Evolutionary conservation across 64 coral and sea anemone species (phyloP).

Genomic region (Porites lutea): DNA sequence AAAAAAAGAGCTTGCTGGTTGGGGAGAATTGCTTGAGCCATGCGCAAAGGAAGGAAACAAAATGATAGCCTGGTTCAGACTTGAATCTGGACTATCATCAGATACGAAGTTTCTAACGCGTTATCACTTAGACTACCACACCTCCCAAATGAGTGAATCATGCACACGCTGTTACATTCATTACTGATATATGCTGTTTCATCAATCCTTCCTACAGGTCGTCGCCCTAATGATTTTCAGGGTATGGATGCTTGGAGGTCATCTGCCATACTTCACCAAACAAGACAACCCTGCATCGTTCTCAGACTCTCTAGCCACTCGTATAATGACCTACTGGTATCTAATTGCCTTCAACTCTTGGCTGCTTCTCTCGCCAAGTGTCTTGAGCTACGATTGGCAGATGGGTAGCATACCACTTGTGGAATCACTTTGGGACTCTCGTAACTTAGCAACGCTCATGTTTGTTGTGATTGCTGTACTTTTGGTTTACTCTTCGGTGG

Average conservation of each 20-base stretch:
- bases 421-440: slow-evolving; percentile 70
- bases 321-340: slow-evolving; percentile 82
- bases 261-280: slow-evolving; percentile 79
- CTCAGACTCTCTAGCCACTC: slow-evolving; percentile 72
- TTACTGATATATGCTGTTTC: too few species aligned
- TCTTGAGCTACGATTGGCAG: slow-evolving; percentile 95
- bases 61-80: too few species aligned
- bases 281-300: slow-evolving; percentile 93
- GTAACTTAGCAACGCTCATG: slow-evolving; percentile 72
- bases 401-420: slow-evolving; percentile 89
- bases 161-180: too few species aligned
- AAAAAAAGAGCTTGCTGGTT: too few species aligned
- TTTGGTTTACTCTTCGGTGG: slow-evolving; percentile 35
- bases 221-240: slow-evolving; percentile 72
- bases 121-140: too few species aligned
- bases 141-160: too few species aligned
- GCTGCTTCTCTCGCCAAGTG: slow-evolving; percentile 83
- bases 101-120: too few species aligned
- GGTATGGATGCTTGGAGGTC: slow-evolving; percentile 85
- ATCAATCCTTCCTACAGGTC: slow-evolving; percentile 26
- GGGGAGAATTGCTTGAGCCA: too few species aligned
- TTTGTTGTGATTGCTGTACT: slow-evolving; percentile 66
- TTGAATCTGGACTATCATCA: too few species aligned
- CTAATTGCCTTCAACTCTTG: slow-evolving; percentile 85
- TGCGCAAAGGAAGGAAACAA: too few species aligned